Conservation (phyloP, 2,113 vertebrate genomes). For the Silurus meridionalis region DNA sequence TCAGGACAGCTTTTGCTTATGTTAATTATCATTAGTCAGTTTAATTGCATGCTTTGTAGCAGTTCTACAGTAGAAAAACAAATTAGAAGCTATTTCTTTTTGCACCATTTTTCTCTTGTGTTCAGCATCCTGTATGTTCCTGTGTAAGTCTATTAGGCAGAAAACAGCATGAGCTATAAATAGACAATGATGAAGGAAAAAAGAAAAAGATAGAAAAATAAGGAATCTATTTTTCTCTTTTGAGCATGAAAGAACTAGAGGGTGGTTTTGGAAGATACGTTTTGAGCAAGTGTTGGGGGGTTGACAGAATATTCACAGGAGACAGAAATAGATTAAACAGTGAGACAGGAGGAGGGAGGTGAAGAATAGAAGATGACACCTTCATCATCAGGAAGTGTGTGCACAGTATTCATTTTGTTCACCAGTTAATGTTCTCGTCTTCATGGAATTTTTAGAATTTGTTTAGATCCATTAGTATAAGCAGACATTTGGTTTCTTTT, state of each 20-base stretch:
- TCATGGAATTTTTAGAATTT: not conserved
- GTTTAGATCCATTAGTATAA: not conserved
- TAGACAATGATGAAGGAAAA: conserved; percentile 63
- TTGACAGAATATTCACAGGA: conserved; percentile 39
- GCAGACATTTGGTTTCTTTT: not conserved
- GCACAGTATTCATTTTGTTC: conserved; percentile 22
- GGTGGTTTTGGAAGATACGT: conserved; percentile 28
- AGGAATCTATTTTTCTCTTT: not conserved
- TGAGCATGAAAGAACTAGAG: conserved; percentile 8
- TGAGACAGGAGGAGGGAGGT: conserved; percentile 41
- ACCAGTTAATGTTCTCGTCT: not conserved
- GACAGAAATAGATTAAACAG: conserved; percentile 47
- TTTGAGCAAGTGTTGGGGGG: conserved; percentile 14
- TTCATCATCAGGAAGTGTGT: conserved; percentile 12
- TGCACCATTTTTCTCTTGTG: conserved; percentile 55
- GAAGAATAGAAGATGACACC: conserved; percentile 42
- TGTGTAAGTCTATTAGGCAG: conserved; percentile 58
- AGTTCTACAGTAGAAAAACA: conserved; percentile 58
- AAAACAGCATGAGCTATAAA: conserved; percentile 66
- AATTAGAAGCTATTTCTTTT: conserved; percentile 58
- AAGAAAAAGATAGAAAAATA: conserved; percentile 49
- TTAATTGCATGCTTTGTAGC: conserved; percentile 57
- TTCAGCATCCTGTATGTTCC: conserved; percentile 53
- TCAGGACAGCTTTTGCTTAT: conserved; percentile 57
- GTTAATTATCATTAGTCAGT: conserved; percentile 65